These are phyloP conservation scores for Musca vetustissima DNA, from an alignment of 1,140 invertebrate species.

Conservation along the genomic window DNA sequence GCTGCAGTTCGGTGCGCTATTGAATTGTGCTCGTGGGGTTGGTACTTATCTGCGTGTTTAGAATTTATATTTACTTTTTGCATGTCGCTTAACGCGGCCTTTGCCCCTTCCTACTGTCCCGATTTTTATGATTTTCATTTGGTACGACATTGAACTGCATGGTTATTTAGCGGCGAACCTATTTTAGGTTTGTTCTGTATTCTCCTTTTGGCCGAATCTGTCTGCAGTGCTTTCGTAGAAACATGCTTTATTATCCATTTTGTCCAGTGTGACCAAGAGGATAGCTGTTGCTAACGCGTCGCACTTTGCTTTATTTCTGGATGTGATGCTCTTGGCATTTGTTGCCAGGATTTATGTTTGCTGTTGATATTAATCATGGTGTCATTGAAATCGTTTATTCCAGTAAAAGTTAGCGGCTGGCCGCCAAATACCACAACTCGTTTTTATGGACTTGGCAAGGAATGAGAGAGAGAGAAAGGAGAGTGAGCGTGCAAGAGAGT, in stretches of 20 bases:
- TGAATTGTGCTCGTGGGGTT: not conserved
- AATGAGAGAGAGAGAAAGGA: not conserved
- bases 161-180: no score
- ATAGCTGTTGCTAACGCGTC: constrained; percentile 10
- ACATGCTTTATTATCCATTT: not conserved
- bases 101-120: not conserved
- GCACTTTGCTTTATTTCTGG: constrained; percentile 10
- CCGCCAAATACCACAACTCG: no score
- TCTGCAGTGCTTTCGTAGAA: not conserved
- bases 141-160: no score
- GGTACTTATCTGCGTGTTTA: constrained; percentile 5
- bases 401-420: constrained; percentile 6
- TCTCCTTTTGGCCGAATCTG: not conserved
- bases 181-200: not conserved
- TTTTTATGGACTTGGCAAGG: no score
- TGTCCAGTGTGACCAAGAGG: not conserved
- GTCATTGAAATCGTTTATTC: constrained; percentile 56
- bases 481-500: not conserved
- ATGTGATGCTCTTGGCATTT: constrained; percentile 1
- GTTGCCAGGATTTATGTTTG: constrained; percentile 30
- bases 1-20: not conserved
- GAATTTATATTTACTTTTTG: constrained; percentile 13
- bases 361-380: constrained; percentile 55
- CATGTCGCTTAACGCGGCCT: constrained; percentile 18
- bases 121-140: no score